These are phyloP conservation scores for Salvator merianae DNA, from an alignment of 2,113 vertebrate species.

Conservation along the genomic window DNA sequence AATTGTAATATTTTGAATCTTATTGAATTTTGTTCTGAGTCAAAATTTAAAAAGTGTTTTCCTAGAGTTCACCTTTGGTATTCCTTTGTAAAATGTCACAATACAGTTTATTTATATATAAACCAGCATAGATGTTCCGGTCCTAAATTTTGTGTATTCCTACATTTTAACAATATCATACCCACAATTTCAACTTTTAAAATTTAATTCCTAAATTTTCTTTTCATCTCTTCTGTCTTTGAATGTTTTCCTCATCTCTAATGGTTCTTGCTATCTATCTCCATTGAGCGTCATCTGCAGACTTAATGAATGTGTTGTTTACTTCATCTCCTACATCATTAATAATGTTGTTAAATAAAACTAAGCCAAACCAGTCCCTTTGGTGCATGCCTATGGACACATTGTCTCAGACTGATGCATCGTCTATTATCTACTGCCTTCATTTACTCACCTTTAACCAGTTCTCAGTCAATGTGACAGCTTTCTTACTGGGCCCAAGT, in stretches of 20 bases:
- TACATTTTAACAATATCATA: neutral
- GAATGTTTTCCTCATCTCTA: neutral
- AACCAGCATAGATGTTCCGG: neutral
- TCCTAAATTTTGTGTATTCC: neutral
- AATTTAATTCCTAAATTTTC: neutral
- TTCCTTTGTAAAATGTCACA: no score
- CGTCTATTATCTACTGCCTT: slow-evolving; percentile 46
- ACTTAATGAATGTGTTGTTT: slow-evolving; percentile 50
- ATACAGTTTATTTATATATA: no score
- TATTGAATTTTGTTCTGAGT: no score
- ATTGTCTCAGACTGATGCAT: slow-evolving; percentile 20
- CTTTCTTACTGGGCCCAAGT: neutral
- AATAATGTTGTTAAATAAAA: slow-evolving; percentile 45
- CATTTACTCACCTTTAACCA: slow-evolving; percentile 46
- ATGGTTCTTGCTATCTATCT: slow-evolving; percentile 24
- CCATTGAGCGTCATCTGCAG: slow-evolving; percentile 35
- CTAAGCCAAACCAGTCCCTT: neutral
- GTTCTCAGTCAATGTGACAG: slow-evolving; percentile 41
- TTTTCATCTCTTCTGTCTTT: neutral
- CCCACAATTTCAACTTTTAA: neutral
- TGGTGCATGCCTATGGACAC: slow-evolving; percentile 20
- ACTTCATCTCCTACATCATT: slow-evolving; percentile 36
- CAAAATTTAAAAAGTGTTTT: no score
- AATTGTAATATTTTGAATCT: no score
- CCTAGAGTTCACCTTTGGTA: no score